phyloP scores from a whole-genome alignment of 2,888 invertebrate species.

The Cryptus armator region DNA sequence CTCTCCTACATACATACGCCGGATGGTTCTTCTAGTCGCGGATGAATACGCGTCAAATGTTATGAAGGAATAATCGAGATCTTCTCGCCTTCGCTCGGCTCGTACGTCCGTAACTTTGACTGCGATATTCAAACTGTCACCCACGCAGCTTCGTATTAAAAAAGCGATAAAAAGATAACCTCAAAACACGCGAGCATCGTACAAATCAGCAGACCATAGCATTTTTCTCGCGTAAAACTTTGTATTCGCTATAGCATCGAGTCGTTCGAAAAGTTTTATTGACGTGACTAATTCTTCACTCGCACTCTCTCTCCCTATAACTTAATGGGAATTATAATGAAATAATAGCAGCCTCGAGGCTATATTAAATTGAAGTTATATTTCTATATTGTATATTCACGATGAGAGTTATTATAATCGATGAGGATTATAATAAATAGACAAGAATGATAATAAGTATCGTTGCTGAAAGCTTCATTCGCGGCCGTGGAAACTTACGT shows the following conservation, averaged over 20 bases:
- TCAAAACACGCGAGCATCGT: slow-evolving; percentile 39
- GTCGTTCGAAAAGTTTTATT: background rate
- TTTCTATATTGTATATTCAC: slow-evolving; percentile 18
- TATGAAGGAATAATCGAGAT: slow-evolving; percentile 63
- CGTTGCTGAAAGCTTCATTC: slow-evolving; percentile 49
- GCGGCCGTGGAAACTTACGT: slow-evolving; percentile 45
- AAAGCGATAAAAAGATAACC: slow-evolving; percentile 47
- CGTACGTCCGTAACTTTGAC: background rate
- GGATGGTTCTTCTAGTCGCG: background rate
- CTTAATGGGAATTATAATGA: slow-evolving; percentile 21
- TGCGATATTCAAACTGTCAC: slow-evolving; percentile 60
- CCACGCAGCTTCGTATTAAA: slow-evolving; percentile 55
- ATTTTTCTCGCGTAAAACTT: background rate
- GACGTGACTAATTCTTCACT: slow-evolving; percentile 14
- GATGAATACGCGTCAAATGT: slow-evolving; percentile 24
- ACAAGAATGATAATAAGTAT: slow-evolving; percentile 43
- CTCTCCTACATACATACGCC: slow-evolving; percentile 44
- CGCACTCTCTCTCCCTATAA: background rate
- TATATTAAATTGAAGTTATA: slow-evolving; percentile 38
- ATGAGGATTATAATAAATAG: slow-evolving; percentile 50
- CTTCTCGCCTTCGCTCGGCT: slow-evolving; percentile 44
- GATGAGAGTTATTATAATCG: slow-evolving; percentile 45
- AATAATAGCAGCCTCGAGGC: slow-evolving; percentile 14
- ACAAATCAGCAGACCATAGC: background rate
- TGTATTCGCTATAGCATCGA: background rate